A percentile compares a stretch with the other conserved stretches of the same genome.
phyloP scores from a whole-genome alignment of 1,140 invertebrate genomes.

The Periplaneta americana region DNA sequence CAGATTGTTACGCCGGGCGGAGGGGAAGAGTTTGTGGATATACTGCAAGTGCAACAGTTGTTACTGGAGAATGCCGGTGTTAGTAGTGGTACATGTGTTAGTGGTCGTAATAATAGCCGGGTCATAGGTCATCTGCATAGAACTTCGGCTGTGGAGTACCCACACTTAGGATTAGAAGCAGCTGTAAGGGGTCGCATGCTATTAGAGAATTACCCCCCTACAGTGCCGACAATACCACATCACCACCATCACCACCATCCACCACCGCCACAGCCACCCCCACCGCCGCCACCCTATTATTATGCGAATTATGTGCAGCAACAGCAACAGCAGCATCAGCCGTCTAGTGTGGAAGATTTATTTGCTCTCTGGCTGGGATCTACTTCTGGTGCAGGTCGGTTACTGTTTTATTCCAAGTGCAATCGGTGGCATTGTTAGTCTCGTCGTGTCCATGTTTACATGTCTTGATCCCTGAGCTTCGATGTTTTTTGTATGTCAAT shows the following conservation, averaged over 20 bases:
- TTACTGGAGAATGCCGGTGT: constrained; percentile 36
- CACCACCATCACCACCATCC: constrained; percentile 31
- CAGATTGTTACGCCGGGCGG: neutral
- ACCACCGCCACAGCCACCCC: neutral
- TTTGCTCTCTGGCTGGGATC: constrained; percentile 47
- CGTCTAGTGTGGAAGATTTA: constrained; percentile 39
- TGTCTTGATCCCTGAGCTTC: neutral
- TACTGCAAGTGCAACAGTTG: constrained; percentile 52
- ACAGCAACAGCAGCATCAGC: constrained; percentile 35
- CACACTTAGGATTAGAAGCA: neutral
- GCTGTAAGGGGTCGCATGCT: constrained; percentile 19
- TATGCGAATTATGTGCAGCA: constrained; percentile 40
- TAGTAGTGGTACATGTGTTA: constrained; percentile 16
- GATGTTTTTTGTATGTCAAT: too few species aligned
- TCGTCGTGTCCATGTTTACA: too few species aligned
- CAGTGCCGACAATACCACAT: constrained; percentile 25
- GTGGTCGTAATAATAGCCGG: constrained; percentile 22
- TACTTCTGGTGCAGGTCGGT: constrained; percentile 41
- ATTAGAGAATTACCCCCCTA: constrained; percentile 8
- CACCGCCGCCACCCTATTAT: constrained; percentile 35
- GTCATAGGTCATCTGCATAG: neutral
- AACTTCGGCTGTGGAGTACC: neutral
- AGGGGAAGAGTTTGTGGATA: constrained; percentile 52
- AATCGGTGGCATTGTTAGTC: too few species aligned
- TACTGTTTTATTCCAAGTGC: too few species aligned